phyloP scores from a whole-genome alignment of 2,888 invertebrate genomes.

The Aelia acuminata region DNA sequence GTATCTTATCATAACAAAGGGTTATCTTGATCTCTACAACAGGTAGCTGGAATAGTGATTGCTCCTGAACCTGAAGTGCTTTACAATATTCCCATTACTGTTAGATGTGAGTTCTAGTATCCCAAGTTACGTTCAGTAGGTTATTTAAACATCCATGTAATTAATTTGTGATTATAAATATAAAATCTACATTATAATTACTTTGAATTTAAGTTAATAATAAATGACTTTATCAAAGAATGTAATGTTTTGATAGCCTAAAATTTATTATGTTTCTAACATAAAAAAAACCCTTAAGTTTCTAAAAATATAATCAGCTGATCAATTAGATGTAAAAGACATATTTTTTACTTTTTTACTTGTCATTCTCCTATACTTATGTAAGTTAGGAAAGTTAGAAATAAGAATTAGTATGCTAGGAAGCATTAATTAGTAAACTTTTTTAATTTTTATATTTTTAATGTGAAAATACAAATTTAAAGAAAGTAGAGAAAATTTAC shows the following conservation, averaged over 20 bases:
- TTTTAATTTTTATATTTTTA: neutral
- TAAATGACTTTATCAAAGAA: neutral
- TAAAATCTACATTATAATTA: neutral
- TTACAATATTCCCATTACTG: no score
- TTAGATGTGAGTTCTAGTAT: no score
- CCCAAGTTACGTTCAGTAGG: no score
- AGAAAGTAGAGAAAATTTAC: neutral
- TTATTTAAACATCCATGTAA: neutral
- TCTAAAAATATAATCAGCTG: neutral
- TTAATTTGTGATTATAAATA: neutral
- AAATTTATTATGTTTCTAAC: no score
- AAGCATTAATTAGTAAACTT: neutral
- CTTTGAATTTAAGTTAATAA: neutral
- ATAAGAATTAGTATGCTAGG: neutral
- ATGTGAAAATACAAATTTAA: neutral
- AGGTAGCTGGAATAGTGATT: no score
- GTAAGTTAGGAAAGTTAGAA: neutral
- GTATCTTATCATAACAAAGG: no score
- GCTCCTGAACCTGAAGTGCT: no score
- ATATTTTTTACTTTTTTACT: conserved; percentile 17
- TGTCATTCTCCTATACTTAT: neutral
- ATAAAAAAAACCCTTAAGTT: neutral
- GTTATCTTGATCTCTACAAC: no score
- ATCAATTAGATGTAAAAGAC: neutral
- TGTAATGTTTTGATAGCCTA: neutral